A percentile compares a stretch with the other conserved stretches of the same genome.
phyloP scores from a whole-genome alignment of 2,797 vertebrate genomes.

The Parauchenoglanis punctatus region DNA sequence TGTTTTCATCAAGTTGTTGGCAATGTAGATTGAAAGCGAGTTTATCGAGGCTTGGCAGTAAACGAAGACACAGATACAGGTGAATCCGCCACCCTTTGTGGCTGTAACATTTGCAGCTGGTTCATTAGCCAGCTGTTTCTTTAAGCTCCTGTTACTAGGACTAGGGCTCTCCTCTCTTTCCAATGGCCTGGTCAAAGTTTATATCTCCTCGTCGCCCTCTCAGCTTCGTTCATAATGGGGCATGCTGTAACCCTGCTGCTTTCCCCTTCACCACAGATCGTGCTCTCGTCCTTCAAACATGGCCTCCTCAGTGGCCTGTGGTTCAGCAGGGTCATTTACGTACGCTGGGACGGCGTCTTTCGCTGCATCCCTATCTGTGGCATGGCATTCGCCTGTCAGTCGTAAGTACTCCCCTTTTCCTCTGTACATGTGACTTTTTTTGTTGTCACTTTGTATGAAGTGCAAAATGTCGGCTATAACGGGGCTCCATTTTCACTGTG shows the following conservation, averaged over 20 bases:
- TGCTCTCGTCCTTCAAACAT: slow-evolving; percentile 94
- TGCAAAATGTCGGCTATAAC: not conserved
- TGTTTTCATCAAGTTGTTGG: slow-evolving; percentile 11
- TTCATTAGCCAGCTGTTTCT: slow-evolving; percentile 45
- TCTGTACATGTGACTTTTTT: slow-evolving; percentile 25
- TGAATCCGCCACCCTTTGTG: not conserved
- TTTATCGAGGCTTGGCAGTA: not conserved
- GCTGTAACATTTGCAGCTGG: slow-evolving; percentile 46
- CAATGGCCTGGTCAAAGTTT: slow-evolving; percentile 41
- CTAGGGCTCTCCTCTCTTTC: slow-evolving; percentile 48
- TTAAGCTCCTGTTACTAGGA: slow-evolving; percentile 32
- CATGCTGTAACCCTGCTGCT: slow-evolving; percentile 59
- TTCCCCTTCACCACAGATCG: slow-evolving; percentile 79
- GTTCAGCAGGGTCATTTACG: slow-evolving; percentile 84
- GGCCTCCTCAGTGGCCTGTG: slow-evolving; percentile 91
- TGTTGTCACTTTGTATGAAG: slow-evolving; percentile 6
- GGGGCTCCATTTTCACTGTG: slow-evolving; percentile 47
- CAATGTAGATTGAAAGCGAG: not conserved
- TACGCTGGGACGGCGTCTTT: slow-evolving; percentile 96
- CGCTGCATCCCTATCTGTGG: slow-evolving; percentile 98
- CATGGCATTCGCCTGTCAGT: slow-evolving; percentile 99
- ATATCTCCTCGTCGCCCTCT: slow-evolving; percentile 56
- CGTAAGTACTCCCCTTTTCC: slow-evolving; percentile 85
- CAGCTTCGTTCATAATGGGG: slow-evolving; percentile 57
- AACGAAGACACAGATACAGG: not conserved